Conservation (phyloP, 2,888 invertebrate species). For the Sympetrum striolatum region DNA sequence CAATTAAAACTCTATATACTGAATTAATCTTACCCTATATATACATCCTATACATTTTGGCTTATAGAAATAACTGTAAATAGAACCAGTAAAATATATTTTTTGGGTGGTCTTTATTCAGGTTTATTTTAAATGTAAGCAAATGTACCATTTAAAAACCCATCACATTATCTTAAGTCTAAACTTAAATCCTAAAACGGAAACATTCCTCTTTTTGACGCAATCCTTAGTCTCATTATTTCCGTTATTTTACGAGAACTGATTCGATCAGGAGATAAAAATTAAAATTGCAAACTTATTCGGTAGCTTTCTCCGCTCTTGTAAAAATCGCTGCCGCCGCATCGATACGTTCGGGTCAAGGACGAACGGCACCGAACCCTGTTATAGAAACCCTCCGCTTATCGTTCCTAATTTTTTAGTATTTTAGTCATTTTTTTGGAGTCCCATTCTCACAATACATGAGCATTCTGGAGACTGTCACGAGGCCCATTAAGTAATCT, state of each 20-base stretch:
- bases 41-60: too few relatives aligned
- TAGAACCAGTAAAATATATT: too few relatives aligned
- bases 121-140: too few relatives aligned
- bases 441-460: conserved; percentile 12
- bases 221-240: too few relatives aligned
- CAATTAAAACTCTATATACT: too few relatives aligned
- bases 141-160: too few relatives aligned
- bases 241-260: neutral
- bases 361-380: neutral
- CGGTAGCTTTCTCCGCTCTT: neutral
- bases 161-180: too few relatives aligned
- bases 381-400: conserved; percentile 22
- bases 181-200: too few relatives aligned
- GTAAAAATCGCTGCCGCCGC: neutral
- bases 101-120: too few relatives aligned
- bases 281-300: neutral
- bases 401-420: neutral
- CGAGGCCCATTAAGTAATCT: conserved; percentile 10
- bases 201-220: too few relatives aligned
- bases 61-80: too few relatives aligned
- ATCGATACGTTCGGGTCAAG: conserved; percentile 20
- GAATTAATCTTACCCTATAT: too few relatives aligned
- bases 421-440: neutral
- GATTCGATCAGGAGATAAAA: neutral
- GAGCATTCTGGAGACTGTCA: neutral